phyloP scores from a whole-genome alignment of 2,797 vertebrate species.

The Danio jaintianensis region DNA sequence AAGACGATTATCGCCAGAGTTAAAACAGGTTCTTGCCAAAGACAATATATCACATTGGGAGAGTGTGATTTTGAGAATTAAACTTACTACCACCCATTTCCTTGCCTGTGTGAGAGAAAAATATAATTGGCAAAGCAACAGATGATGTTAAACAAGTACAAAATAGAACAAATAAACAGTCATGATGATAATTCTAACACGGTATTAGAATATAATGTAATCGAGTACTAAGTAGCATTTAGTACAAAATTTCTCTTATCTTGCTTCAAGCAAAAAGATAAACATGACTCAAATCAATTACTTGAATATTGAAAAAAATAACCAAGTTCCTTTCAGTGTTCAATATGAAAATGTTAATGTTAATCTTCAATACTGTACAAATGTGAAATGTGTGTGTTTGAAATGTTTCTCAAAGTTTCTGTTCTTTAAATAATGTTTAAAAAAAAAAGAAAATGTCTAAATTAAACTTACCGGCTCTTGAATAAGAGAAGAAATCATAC shows the following conservation, averaged over 20 bases:
- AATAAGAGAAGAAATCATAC: constrained; percentile 61
- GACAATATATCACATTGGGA: constrained; percentile 37
- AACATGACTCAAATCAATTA: neutral
- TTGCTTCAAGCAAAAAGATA: neutral
- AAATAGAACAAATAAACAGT: neutral
- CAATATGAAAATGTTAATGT: no score
- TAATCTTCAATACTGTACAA: neutral
- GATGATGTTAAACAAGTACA: neutral
- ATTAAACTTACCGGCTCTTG: constrained; percentile 68
- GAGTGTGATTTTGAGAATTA: constrained; percentile 12
- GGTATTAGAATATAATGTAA: neutral
- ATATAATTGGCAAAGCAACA: neutral
- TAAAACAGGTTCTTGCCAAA: constrained; percentile 37
- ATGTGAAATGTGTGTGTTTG: no score
- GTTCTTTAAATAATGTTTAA: neutral
- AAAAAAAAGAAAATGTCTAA: constrained; percentile 51
- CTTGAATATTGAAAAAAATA: no score
- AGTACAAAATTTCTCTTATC: neutral
- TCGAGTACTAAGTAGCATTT: neutral
- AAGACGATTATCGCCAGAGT: constrained; percentile 13
- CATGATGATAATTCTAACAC: neutral
- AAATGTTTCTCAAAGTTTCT: no score
- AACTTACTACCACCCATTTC: neutral
- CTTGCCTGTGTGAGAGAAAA: neutral
- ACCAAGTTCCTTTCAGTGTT: no score